These are phyloP conservation scores for Saccostrea cuccullata DNA, from an alignment of 1,140 invertebrate genomes.

Conservation along the genomic window DNA sequence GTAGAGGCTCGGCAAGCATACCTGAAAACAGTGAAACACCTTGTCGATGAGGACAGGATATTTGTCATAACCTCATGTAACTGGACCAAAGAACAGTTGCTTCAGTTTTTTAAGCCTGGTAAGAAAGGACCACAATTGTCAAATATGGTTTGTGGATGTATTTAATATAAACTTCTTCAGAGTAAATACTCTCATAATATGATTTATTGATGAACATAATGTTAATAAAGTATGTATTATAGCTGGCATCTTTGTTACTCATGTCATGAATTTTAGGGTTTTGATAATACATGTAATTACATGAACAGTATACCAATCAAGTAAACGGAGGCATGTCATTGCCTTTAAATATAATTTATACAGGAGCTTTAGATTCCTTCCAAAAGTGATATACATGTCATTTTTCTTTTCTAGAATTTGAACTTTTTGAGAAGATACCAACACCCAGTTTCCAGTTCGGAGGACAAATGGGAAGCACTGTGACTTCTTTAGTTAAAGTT, in stretches of 20 bases:
- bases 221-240: too few species aligned
- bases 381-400: background rate
- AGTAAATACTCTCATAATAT: too few species aligned
- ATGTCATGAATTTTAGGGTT: too few species aligned
- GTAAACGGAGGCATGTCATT: too few species aligned
- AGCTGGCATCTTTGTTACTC: too few species aligned
- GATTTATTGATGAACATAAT: too few species aligned
- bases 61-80: constrained; percentile 96
- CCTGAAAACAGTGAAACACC: constrained; percentile 83
- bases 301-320: too few species aligned
- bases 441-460: constrained; percentile 91
- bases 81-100: constrained; percentile 92
- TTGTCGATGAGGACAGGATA: constrained; percentile 83
- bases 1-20: constrained; percentile 84
- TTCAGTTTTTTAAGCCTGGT: constrained; percentile 84
- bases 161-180: too few species aligned
- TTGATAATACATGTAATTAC: too few species aligned
- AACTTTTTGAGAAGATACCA: constrained; percentile 83
- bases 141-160: too few species aligned
- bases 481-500: constrained; percentile 88
- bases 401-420: constrained; percentile 81
- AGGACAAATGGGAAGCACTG: constrained; percentile 88
- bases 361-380: too few species aligned
- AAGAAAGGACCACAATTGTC: background rate
- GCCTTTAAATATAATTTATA: too few species aligned